Base-by-base conservation (phyloP, 2,888 invertebrate species). In the Adineta ricciae region DNA sequence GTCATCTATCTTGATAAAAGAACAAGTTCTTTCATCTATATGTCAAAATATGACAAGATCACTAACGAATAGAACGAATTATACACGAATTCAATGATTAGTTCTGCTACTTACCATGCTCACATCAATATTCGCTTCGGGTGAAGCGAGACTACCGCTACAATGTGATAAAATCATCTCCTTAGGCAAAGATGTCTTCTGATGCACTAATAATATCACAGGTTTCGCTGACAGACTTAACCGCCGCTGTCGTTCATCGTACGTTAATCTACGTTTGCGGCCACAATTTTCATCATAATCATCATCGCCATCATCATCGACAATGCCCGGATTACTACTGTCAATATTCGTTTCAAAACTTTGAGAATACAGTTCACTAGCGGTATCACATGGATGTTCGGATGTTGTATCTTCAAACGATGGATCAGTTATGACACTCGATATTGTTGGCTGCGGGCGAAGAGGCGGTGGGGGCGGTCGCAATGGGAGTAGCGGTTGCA, bases 281-380 rank as follows among this genome's bases (percentile, higher is more conserved):
- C 46, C 46, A 46, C 8, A 46, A 46, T 46, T 46, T 50, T 50
- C 16, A 52, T 21, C 16, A 52, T 52, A 3, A 52, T 19, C 21
- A 16, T 32, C 64, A 32, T 2, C 5, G 4, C 9, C 19, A 19
- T 64, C 19, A 16, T 64, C 64, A 64, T 64, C 64, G 3, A 36
- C 64, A 19, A 64, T 64, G 5, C 32, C 32, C 0, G 64, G 32
- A 64, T 64, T 32, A 64, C 64, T 64, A 64, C 64, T 32, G 19
- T 64, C 64, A 14, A 64, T 64, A 32, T 78, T 78, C 41, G 78
- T 38, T n/a, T 78, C 78, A 38, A 78, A 78, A 41, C 78, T 78
- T 78, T 78, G 41, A 41, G 41, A 78, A n/a, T 78, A 8, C 24
- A 78, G n/a, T 78, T 78, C 78, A 78, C 78, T 78, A n/a, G 41